Evolutionary conservation across 2,113 vertebrate genomes (phyloP).

Genomic region (Oryzias curvinotus): DNA sequence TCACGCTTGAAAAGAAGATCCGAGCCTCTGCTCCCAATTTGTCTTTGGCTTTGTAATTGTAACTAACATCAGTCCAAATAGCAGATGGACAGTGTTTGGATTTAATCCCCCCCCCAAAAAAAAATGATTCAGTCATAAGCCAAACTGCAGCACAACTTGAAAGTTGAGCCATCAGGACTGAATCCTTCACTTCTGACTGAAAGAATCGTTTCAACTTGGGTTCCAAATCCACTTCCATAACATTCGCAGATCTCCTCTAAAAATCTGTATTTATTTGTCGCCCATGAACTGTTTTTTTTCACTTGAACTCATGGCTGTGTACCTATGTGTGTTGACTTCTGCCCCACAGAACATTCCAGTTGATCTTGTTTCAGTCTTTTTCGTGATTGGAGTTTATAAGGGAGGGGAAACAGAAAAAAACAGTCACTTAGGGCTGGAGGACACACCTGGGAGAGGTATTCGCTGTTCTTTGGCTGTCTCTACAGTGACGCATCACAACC

Average conservation of each 20-base stretch:
- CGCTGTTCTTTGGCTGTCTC: conserved; percentile 9
- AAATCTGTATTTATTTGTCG: conserved; percentile 21
- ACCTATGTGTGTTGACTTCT: too few relatives aligned
- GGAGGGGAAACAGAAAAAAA: not conserved
- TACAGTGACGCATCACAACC: conserved; percentile 6
- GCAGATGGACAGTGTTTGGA: not conserved
- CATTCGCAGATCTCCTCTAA: conserved; percentile 33
- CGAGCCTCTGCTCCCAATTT: conserved; percentile 76
- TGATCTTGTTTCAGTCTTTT: conserved; percentile 3
- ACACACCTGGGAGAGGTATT: conserved; percentile 56
- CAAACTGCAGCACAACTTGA: conserved; percentile 24
- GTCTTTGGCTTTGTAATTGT: conserved; percentile 11
- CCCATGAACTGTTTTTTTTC: not conserved
- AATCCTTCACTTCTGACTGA: conserved; percentile 30
- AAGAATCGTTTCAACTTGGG: conserved; percentile 15
- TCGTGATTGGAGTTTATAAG: conserved; percentile 8
- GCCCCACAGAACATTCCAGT: conserved; percentile 10
- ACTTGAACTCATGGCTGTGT: conserved; percentile 15
- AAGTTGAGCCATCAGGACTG: conserved; percentile 46
- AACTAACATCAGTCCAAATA: not conserved
- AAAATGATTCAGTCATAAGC: conserved; percentile 30
- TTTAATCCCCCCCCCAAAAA: not conserved
- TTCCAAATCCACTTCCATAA: conserved; percentile 42
- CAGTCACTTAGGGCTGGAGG: conserved; percentile 5
- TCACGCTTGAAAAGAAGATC: conserved; percentile 51